Conservation (phyloP, 2,797 vertebrate species). For the Sebastes steindachneri region DNA sequence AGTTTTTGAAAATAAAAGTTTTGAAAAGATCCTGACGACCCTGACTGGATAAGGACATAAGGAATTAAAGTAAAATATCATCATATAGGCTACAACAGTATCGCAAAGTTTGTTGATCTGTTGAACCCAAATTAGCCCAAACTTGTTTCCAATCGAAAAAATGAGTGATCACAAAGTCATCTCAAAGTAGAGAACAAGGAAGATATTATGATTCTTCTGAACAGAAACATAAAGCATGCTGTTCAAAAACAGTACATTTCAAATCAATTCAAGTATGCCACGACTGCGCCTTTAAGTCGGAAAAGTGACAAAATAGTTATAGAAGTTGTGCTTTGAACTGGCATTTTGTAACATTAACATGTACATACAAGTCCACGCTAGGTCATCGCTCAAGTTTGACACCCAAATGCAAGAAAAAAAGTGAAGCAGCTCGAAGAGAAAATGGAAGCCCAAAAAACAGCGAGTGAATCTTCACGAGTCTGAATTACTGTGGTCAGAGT, state of each 20-base stretch:
- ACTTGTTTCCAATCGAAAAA: not conserved
- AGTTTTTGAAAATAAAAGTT: not conserved
- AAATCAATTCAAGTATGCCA: not conserved
- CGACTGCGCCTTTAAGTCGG: not conserved
- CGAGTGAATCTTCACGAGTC: constrained; percentile 14
- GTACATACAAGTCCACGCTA: not conserved
- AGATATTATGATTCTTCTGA: not conserved
- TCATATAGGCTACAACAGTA: too few relatives aligned
- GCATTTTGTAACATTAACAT: not conserved
- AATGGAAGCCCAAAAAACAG: not conserved
- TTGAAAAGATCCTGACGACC: not conserved
- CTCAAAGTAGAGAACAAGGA: not conserved
- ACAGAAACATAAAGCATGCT: not conserved
- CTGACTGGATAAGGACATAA: not conserved
- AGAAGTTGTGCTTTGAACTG: not conserved
- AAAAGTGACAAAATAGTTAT: not conserved
- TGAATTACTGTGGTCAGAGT: constrained; percentile 14
- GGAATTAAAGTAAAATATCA: not conserved
- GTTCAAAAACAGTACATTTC: not conserved
- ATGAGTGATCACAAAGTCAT: not conserved
- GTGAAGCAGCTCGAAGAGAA: not conserved
- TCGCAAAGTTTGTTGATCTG: not conserved
- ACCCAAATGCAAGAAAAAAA: not conserved
- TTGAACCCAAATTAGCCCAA: not conserved
- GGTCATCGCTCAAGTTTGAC: not conserved